Percentiles rank a stretch among this genome's conserved stretches.
These are phyloP conservation scores for Himalopsyche kuldschensis DNA, from an alignment of 2,888 invertebrate species.

Conservation along the genomic window DNA sequence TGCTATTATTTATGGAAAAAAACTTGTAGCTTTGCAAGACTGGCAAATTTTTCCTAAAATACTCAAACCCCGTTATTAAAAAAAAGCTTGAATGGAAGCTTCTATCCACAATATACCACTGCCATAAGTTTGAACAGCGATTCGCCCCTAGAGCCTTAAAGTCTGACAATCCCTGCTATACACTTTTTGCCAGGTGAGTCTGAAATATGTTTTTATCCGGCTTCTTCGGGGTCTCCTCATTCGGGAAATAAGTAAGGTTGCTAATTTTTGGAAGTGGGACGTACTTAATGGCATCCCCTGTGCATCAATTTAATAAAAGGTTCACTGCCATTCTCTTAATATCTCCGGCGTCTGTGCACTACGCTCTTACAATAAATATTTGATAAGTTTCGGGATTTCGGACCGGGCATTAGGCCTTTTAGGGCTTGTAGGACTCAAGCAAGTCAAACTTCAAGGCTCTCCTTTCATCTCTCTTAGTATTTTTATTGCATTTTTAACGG, in stretches of 20 bases:
- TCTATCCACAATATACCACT: too few relatives aligned
- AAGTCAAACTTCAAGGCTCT: background rate
- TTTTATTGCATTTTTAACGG: background rate
- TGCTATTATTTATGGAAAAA: too few relatives aligned
- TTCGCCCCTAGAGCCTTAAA: too few relatives aligned
- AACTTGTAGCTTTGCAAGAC: too few relatives aligned
- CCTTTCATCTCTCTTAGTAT: background rate
- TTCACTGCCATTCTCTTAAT: background rate
- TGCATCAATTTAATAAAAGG: background rate
- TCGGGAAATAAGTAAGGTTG: background rate
- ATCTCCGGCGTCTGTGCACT: background rate
- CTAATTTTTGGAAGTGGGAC: background rate
- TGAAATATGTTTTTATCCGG: background rate
- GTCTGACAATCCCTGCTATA: too few relatives aligned
- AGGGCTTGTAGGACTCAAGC: background rate
- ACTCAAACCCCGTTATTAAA: too few relatives aligned
- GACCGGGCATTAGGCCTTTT: background rate
- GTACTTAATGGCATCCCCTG: background rate
- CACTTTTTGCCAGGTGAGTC: background rate
- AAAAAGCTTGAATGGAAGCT: too few relatives aligned
- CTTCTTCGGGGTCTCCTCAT: background rate
- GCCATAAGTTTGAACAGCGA: too few relatives aligned
- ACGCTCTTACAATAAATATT: background rate
- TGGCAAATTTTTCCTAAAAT: too few relatives aligned
- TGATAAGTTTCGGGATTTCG: background rate